Percentiles rank a stretch among this genome's conserved stretches.
These are phyloP conservation scores for Machaerirhynchus nigripectus DNA, from an alignment of 2,113 vertebrate species.

Conservation along the genomic window DNA sequence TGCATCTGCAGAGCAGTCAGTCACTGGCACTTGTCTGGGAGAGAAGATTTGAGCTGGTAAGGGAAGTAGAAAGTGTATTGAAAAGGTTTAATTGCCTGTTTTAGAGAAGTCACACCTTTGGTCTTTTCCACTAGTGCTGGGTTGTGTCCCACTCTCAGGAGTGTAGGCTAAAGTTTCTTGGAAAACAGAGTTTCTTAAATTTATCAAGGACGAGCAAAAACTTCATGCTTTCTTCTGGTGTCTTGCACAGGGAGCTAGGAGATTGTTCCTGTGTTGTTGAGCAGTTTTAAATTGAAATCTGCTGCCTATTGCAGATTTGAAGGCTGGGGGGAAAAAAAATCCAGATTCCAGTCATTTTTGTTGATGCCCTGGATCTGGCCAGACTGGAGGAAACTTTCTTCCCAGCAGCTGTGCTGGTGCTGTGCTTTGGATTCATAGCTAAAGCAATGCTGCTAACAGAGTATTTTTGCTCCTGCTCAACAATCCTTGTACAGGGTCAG, in stretches of 20 bases:
- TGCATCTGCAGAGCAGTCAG: neutral
- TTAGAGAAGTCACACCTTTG: neutral
- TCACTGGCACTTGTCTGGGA: neutral
- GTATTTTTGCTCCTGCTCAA: neutral
- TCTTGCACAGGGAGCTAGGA: neutral
- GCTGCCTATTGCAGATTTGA: neutral
- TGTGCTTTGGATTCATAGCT: neutral
- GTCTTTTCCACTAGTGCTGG: neutral
- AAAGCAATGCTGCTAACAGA: neutral
- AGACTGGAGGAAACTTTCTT: neutral
- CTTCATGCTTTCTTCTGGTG: neutral
- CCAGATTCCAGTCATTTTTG: neutral
- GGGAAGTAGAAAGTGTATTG: neutral
- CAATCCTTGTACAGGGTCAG: neutral
- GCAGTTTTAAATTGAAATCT: neutral
- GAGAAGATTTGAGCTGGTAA: neutral
- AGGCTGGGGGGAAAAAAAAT: neutral
- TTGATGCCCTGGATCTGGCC: neutral
- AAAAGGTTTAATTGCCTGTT: neutral
- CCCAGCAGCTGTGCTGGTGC: neutral
- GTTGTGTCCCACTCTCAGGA: neutral
- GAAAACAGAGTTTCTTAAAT: neutral
- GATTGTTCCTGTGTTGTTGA: neutral
- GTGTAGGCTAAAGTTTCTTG: neutral
- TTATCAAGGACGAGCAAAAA: neutral